Conservation (phyloP, 2,888 invertebrate species). For the Spisula subtruncata region DNA sequence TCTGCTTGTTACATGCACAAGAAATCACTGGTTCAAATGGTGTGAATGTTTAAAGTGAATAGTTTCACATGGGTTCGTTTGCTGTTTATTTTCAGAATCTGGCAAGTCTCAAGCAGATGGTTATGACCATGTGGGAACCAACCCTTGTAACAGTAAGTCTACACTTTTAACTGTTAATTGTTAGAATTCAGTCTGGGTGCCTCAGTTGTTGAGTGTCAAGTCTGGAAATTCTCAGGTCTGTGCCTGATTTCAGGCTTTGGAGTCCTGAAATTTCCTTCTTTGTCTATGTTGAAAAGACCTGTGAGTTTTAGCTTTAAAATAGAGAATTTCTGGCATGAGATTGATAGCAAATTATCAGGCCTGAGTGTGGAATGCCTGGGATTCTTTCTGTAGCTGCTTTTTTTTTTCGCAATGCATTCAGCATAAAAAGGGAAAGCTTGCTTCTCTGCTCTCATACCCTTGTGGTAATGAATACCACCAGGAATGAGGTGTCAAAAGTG, state of each 20-base stretch:
- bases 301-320: no score
- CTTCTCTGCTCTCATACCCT: background rate
- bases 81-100: slow-evolving; percentile 90
- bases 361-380: background rate
- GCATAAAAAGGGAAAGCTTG: no score
- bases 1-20: background rate
- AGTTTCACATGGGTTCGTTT: background rate
- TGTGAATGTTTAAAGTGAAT: background rate
- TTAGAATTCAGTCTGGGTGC: background rate
- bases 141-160: slow-evolving; percentile 93
- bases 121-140: slow-evolving; percentile 93
- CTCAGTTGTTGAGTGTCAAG: no score
- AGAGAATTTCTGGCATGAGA: no score
- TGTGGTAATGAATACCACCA: background rate
- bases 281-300: no score
- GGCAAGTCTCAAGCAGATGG: slow-evolving; percentile 94
- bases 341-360: no score
- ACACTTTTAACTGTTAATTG: background rate
- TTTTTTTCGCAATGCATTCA: background rate
- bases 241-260: no score
- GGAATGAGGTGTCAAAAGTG: no score
- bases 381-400: background rate
- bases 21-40: slow-evolving; percentile 6
- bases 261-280: no score
- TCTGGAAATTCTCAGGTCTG: no score